Percentiles rank a stretch among this genome's conserved stretches.
phyloP scores from a whole-genome alignment of 2,797 vertebrate species.

The Florisuga fusca region DNA sequence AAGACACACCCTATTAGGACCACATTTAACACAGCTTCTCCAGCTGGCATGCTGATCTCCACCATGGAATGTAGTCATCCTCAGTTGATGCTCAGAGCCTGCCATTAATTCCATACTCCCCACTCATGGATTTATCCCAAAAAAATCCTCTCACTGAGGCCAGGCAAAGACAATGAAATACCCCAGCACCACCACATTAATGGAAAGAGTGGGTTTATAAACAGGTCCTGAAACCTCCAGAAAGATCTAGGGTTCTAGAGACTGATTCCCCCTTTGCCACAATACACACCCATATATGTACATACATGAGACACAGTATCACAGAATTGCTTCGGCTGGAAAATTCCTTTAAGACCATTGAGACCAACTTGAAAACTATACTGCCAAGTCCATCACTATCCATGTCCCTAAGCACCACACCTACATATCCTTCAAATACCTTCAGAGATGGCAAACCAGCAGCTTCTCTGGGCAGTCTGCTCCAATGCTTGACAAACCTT shows the following conservation, averaged over 20 bases:
- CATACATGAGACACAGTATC: accelerated
- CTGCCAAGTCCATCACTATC: background rate
- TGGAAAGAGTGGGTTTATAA: background rate
- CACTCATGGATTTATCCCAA: background rate
- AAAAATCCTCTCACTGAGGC: background rate
- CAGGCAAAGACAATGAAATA: background rate
- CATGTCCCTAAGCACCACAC: accelerated
- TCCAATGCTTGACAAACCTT: background rate
- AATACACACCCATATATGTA: background rate
- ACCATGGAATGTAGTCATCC: accelerated
- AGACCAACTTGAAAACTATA: background rate
- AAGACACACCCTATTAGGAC: background rate
- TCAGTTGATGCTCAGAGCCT: background rate
- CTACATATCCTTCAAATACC: accelerated
- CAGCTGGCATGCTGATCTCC: background rate
- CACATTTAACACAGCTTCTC: background rate
- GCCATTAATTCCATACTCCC: background rate
- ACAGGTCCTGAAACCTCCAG: background rate
- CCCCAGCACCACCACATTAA: background rate
- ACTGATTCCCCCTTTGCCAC: background rate
- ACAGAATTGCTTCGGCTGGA: background rate
- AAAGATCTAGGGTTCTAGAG: background rate
- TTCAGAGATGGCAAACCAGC: background rate
- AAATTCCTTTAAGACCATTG: background rate
- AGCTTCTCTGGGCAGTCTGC: background rate